Conservation (phyloP, 2,113 vertebrate genomes). For the Ptilorrhoa leucosticta region DNA sequence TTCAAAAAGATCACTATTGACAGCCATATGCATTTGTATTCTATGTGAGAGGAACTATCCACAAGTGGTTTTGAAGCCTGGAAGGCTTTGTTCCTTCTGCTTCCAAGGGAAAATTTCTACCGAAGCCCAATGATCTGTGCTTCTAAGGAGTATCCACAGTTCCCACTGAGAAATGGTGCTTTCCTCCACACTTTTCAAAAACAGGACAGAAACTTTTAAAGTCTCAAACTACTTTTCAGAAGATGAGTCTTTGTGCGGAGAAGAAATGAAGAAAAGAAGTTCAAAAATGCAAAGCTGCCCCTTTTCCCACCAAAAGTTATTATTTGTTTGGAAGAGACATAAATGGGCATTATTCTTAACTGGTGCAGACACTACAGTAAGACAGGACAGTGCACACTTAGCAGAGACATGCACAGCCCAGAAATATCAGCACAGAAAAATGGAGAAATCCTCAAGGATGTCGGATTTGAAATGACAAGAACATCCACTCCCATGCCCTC, state of each 20-base stretch:
- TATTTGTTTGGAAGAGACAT: not conserved
- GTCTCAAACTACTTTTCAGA: not conserved
- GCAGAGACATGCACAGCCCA: not conserved
- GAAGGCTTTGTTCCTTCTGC: slow-evolving; percentile 3
- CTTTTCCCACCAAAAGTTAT: not conserved
- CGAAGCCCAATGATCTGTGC: not conserved
- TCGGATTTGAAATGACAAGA: not conserved
- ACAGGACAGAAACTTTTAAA: not conserved
- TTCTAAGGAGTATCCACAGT: not conserved
- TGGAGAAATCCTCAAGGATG: not conserved
- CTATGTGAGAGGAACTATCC: not conserved
- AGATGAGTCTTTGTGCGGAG: not conserved
- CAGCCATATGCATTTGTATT: not conserved
- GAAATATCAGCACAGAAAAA: not conserved
- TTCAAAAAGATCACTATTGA: not conserved
- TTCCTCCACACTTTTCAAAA: not conserved
- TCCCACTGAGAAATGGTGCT: not conserved
- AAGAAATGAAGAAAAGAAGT: not conserved
- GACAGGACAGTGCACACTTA: not conserved
- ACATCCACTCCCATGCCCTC: not conserved
- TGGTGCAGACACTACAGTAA: not conserved
- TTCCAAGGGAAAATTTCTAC: not conserved
- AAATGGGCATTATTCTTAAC: not conserved
- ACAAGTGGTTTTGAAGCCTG: not conserved
- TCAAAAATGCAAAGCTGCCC: not conserved